These are phyloP conservation scores for Ligdia adustata DNA, from an alignment of 2,888 invertebrate genomes.

Conservation along the genomic window DNA sequence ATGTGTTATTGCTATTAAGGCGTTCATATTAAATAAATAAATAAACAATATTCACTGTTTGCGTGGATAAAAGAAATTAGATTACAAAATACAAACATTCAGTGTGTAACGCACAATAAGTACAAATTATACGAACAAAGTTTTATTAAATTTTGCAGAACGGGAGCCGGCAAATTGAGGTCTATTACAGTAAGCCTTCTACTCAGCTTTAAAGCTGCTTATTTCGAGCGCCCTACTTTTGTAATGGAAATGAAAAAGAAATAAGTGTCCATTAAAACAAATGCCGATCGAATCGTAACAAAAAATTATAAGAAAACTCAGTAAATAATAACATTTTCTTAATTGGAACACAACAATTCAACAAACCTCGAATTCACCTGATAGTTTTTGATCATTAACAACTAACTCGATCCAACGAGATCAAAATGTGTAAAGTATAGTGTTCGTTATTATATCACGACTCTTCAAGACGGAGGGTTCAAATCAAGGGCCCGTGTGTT, in stretches of 20 bases:
- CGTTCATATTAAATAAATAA: too few relatives aligned
- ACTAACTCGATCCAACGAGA: constrained; percentile 20
- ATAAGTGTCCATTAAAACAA: too few relatives aligned
- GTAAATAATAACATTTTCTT: too few relatives aligned
- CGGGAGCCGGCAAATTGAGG: constrained; percentile 21
- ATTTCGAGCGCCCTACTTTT: constrained; percentile 11
- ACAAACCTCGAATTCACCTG: too few relatives aligned
- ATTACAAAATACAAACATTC: constrained; percentile 8
- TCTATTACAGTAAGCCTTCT: constrained; percentile 27
- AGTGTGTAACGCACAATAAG: constrained; percentile 20
- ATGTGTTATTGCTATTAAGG: too few relatives aligned
- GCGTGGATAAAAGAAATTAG: background rate
- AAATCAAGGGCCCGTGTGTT: constrained; percentile 13
- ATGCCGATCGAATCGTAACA: too few relatives aligned
- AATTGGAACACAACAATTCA: too few relatives aligned
- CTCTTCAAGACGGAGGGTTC: constrained; percentile 22
- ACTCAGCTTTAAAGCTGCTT: constrained; percentile 6
- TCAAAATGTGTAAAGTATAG: too few relatives aligned
- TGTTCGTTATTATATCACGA: constrained; percentile 5
- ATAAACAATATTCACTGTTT: too few relatives aligned
- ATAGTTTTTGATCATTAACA: constrained; percentile 2
- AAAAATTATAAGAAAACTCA: too few relatives aligned
- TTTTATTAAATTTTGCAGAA: constrained; percentile 32
- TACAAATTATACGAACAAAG: constrained; percentile 28
- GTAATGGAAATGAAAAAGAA: background rate